Evolutionary conservation across 2,888 invertebrate genomes (phyloP), one percentile per base, ranked within the genome.

Genomic region (Lydus trimaculatus): DNA sequence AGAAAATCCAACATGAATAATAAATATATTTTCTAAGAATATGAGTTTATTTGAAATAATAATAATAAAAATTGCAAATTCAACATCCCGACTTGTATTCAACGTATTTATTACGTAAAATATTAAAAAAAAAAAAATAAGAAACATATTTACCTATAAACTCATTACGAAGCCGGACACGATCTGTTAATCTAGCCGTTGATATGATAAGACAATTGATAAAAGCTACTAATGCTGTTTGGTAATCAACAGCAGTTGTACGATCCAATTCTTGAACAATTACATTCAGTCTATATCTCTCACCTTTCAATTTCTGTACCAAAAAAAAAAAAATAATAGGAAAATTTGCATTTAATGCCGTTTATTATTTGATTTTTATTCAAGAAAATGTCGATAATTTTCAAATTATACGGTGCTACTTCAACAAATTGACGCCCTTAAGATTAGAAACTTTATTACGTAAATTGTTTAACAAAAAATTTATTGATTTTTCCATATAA

Each of bases 131-230:
- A 3, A 4, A 28, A 28, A 28, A 28, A 28, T 39, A 39, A 39
- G 2, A 15, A 39, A 5, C 11, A 33, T 58, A 83, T 90, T 90
- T 85, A 97, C 98, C 97, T 82, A 97, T 95, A 85, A 98, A 97
- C 88, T 98, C 98, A 84, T 97, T 97, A 79, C 98, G 89, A 74
- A 97, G 91, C 75, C 95, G 88, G 74, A 94, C 92, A 79, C 98
- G 89, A 82, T 97, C 97, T 75, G 94, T 93, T 73, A 97, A 89
- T 69, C 93, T 90, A 60, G 95, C 91, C 13, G 95, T 95, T 23
- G 96, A 95, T 82, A 97, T 95, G 85, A 98, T 94, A 84, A 97
- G 91, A 84, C 97, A 97, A 88, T 98, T 98, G 86, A 98, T 91
- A 87, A 98, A 97, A 66, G 96, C 96, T 82, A 98, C 89, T 77